These are phyloP conservation scores for Saccostrea cuccullata DNA, from an alignment of 1,140 invertebrate species.

Conservation along the genomic window DNA sequence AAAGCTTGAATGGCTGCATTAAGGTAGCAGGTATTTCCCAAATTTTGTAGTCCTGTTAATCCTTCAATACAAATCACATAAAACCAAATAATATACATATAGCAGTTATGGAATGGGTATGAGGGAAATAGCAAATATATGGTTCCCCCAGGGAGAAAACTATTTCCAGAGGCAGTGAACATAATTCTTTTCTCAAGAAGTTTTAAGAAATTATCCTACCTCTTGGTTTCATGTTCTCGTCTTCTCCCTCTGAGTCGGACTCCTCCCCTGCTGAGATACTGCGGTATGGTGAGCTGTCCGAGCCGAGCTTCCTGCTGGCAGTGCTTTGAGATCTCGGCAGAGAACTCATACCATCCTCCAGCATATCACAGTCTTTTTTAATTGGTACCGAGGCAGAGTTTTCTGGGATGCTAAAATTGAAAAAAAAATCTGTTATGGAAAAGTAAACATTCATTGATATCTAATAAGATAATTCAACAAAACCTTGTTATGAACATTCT, in stretches of 20 bases:
- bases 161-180: too few relatives aligned
- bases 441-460: background rate
- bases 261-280: slow-evolving; percentile 70
- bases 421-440: too few relatives aligned
- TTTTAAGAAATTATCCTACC: slow-evolving; percentile 63
- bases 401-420: slow-evolving; percentile 51
- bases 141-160: too few relatives aligned
- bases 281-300: slow-evolving; percentile 68
- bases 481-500: background rate
- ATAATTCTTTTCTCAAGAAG: background rate
- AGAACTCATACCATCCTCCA: slow-evolving; percentile 25
- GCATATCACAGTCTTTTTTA: slow-evolving; percentile 41
- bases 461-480: background rate
- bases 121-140: too few relatives aligned
- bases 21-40: slow-evolving; percentile 98
- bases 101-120: too few relatives aligned
- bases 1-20: slow-evolving; percentile 97
- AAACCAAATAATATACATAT: background rate
- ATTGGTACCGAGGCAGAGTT: slow-evolving; percentile 46
- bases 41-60: slow-evolving; percentile 91
- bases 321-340: background rate
- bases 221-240: slow-evolving; percentile 80
- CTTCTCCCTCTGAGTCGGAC: slow-evolving; percentile 80
- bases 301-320: background rate
- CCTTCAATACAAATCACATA: slow-evolving; percentile 78